Percentiles rank a stretch among this genome's conserved stretches.
phyloP scores from a whole-genome alignment of 2,113 vertebrate species.

The Acrocephalus arundinaceus region DNA sequence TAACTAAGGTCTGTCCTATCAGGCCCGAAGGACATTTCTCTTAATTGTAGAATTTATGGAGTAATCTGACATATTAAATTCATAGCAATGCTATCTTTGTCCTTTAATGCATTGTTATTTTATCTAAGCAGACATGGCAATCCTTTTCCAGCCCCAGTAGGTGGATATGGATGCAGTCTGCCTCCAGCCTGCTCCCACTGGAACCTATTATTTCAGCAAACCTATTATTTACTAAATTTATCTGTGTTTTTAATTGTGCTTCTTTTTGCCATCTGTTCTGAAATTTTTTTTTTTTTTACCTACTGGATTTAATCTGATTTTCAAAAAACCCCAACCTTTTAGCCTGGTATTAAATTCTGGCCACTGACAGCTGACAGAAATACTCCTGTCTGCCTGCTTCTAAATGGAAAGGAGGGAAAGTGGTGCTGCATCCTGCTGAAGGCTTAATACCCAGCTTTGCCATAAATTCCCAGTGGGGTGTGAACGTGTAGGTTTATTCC shows the following conservation, averaged over 20 bases:
- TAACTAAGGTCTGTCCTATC: not conserved
- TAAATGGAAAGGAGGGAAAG: not conserved
- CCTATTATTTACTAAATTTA: slow-evolving; percentile 1
- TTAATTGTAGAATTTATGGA: not conserved
- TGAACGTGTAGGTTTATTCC: not conserved
- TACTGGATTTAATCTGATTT: slow-evolving; percentile 14
- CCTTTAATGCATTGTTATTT: not conserved
- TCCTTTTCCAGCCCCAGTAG: not conserved
- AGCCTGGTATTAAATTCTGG: not conserved
- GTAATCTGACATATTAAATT: not conserved
- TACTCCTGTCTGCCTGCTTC: not conserved
- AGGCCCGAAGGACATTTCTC: not conserved
- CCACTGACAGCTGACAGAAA: not conserved
- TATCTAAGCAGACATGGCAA: not conserved
- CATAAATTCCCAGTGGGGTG: not conserved
- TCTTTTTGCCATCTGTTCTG: slow-evolving; percentile 16
- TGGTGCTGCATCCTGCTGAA: not conserved
- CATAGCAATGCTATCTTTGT: not conserved
- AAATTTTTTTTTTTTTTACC: not conserved
- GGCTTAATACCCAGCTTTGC: not conserved
- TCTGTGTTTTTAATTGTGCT: slow-evolving; percentile 11
- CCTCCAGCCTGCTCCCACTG: not conserved
- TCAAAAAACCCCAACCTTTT: not conserved
- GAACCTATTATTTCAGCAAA: slow-evolving; percentile 6
- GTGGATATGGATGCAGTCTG: not conserved